Percentiles rank a stretch among this genome's conserved stretches.
Conservation (phyloP, 2,797 vertebrate genomes). For the Euthynnus affinis region DNA sequence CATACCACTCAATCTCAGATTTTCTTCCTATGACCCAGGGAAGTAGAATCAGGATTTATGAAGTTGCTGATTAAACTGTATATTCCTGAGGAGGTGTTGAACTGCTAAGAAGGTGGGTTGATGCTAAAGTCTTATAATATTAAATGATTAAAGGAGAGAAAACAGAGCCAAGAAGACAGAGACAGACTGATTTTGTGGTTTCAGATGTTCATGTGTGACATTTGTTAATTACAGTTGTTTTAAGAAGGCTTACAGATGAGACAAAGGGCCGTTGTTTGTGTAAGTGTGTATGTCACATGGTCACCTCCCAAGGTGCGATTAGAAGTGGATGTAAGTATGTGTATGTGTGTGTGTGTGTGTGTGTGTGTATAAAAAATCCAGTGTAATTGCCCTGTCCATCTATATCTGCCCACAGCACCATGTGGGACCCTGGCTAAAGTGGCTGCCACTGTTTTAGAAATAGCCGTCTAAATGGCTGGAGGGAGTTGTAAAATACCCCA, state of each 20-base stretch:
- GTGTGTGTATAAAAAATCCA: conserved; percentile 58
- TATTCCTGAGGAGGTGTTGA: conserved; percentile 61
- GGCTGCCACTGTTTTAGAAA: conserved; percentile 79
- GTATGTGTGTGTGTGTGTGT: conserved; percentile 31
- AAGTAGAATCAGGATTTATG: conserved; percentile 64
- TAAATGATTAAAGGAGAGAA: conserved; percentile 40
- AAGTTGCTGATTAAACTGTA: conserved; percentile 63
- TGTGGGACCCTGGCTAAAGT: conserved; percentile 76
- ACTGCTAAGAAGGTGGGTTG: conserved; percentile 46
- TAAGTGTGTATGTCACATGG: conserved; percentile 22
- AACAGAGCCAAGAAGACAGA: conserved; percentile 13
- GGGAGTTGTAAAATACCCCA: conserved; percentile 80
- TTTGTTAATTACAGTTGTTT: conserved; percentile 70
- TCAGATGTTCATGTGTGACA: conserved; percentile 64
- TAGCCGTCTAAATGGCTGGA: conserved; percentile 76
- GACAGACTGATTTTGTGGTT: conserved; percentile 38
- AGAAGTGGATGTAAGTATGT: conserved; percentile 46
- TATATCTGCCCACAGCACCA: conserved; percentile 76
- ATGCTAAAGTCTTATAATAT: conserved; percentile 44
- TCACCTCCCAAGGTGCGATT: conserved; percentile 66
- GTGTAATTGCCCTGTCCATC: conserved; percentile 81
- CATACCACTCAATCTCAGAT: conserved; percentile 69
- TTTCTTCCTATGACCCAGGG: conserved; percentile 61
- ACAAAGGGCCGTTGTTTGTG: conserved; percentile 42
- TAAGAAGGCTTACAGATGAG: conserved; percentile 56